These are phyloP conservation scores for Pocillopora grandis DNA, from an alignment of 92 coral and sea anemone genomes.

Conservation along the genomic window DNA sequence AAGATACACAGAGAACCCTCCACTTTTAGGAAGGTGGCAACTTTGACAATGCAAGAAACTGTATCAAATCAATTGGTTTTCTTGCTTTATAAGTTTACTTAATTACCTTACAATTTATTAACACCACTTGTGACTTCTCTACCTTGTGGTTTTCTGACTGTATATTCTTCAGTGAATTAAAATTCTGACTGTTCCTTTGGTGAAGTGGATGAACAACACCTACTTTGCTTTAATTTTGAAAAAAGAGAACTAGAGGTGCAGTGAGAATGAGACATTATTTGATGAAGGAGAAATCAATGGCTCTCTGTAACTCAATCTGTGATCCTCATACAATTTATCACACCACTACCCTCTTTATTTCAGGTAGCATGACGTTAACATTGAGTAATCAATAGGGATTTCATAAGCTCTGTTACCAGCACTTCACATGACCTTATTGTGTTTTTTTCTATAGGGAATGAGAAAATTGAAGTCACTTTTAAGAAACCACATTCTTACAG, in stretches of 20 bases:
- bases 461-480: conserved; percentile 68
- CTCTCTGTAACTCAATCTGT: too few species aligned
- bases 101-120: not conserved
- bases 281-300: too few species aligned
- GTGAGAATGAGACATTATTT: too few species aligned
- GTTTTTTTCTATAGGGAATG: conserved; percentile 65
- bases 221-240: too few species aligned
- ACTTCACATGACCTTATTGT: not conserved
- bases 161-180: not conserved
- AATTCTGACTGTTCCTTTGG: too few species aligned
- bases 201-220: too few species aligned
- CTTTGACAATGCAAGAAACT: not conserved
- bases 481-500: conserved; percentile 67
- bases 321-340: too few species aligned
- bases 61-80: not conserved
- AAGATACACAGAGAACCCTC: not conserved
- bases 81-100: not conserved
- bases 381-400: too few species aligned
- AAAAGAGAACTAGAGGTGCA: too few species aligned
- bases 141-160: not conserved
- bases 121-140: not conserved
- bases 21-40: too few species aligned
- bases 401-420: too few species aligned
- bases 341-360: too few species aligned
- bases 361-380: not conserved